phyloP scores from a whole-genome alignment of 2,113 vertebrate species.

The Scalopus aquaticus region DNA sequence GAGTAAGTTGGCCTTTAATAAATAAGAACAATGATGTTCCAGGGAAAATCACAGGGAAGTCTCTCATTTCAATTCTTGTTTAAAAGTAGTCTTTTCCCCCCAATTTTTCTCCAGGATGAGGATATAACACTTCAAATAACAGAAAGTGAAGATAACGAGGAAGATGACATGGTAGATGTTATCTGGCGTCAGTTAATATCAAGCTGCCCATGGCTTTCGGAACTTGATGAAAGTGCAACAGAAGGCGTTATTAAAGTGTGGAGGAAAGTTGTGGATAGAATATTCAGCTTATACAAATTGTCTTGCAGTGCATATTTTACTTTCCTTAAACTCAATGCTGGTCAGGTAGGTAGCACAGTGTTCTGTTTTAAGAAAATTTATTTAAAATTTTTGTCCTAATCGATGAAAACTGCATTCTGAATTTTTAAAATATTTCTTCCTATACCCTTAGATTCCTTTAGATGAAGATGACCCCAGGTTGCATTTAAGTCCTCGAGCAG shows the following conservation, averaged over 20 bases:
- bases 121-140: slow-evolving; percentile 96
- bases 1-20: not conserved
- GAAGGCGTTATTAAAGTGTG: slow-evolving; percentile 97
- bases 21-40: slow-evolving; percentile 26
- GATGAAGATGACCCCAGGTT: slow-evolving; percentile 96
- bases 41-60: not conserved
- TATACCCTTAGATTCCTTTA: slow-evolving; percentile 86
- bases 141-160: slow-evolving; percentile 93
- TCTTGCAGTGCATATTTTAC: slow-evolving; percentile 98
- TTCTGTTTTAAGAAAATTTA: not conserved
- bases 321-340: slow-evolving; percentile 97
- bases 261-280: slow-evolving; percentile 96
- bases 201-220: slow-evolving; percentile 95
- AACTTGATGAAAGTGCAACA: slow-evolving; percentile 92
- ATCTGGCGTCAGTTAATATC: slow-evolving; percentile 95
- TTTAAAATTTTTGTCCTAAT: not conserved
- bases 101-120: slow-evolving; percentile 90
- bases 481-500: slow-evolving; percentile 87
- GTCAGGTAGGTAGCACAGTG: slow-evolving; percentile 88
- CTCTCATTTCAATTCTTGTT: not conserved
- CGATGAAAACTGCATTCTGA: not conserved
- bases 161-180: slow-evolving; percentile 97
- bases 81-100: not conserved
- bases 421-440: not conserved
- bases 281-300: slow-evolving; percentile 97